Conservation (phyloP, 2,113 vertebrate genomes). For the Patagioenas fasciata region DNA sequence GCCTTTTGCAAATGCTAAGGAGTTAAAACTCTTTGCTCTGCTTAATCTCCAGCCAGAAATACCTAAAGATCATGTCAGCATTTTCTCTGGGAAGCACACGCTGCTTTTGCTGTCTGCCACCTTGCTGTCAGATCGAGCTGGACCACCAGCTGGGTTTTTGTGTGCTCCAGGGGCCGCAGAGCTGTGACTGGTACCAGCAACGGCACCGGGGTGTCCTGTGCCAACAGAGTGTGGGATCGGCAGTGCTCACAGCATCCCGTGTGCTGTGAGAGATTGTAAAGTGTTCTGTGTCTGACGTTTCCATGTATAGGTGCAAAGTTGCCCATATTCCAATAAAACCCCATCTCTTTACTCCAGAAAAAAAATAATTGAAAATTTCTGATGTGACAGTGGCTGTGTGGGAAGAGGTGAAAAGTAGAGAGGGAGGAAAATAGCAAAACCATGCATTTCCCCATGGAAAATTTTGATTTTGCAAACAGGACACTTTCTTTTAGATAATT, state of each 20-base stretch:
- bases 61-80: background rate
- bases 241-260: rapidly evolving
- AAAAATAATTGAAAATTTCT: background rate
- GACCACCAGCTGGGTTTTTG: background rate
- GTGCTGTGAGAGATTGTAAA: background rate
- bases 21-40: background rate
- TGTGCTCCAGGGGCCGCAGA: background rate
- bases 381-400: background rate
- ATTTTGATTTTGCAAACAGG: background rate
- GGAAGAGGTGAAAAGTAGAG: background rate
- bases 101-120: background rate
- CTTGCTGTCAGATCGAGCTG: background rate
- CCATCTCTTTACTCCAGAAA: background rate
- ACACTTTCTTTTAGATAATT: constrained; percentile 6
- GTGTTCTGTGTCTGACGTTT: rapidly evolving
- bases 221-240: rapidly evolving
- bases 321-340: background rate
- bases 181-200: background rate
- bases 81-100: background rate
- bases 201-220: background rate
- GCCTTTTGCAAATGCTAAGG: background rate
- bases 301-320: background rate
- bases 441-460: background rate
- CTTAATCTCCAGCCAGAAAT: background rate
- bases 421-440: background rate